These are phyloP conservation scores for Heterohyrax brucei DNA, from an alignment of 2,797 vertebrate genomes.

Conservation along the genomic window DNA sequence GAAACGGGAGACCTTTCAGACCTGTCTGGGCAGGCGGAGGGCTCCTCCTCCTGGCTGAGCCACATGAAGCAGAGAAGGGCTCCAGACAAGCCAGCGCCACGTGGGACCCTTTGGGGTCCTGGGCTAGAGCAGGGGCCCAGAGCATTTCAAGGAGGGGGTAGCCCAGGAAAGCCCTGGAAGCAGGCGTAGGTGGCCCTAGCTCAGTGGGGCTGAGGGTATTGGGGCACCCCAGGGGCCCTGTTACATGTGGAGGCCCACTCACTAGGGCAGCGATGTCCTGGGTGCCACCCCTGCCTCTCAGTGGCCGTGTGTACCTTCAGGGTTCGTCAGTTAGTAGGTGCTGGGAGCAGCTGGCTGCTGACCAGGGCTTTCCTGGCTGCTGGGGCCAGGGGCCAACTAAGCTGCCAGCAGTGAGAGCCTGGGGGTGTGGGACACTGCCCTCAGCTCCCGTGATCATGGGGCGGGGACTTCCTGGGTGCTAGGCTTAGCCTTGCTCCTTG, in stretches of 20 bases:
- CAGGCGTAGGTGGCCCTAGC: too few relatives aligned
- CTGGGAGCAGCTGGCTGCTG: too few relatives aligned
- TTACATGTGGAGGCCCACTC: fast-evolving
- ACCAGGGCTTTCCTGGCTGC: too few relatives aligned
- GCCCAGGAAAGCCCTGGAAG: neutral
- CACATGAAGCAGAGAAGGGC: too few relatives aligned
- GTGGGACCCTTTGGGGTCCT: fast-evolving
- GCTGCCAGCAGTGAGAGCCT: too few relatives aligned
- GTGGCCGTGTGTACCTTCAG: fast-evolving
- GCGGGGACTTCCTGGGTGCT: too few relatives aligned
- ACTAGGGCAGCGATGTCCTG: too few relatives aligned
- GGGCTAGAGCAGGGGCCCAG: neutral
- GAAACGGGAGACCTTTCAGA: neutral
- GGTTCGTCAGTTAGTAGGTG: fast-evolving
- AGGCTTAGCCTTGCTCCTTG: neutral
- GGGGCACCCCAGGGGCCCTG: fast-evolving
- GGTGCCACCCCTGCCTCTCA: fast-evolving
- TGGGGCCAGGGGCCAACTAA: too few relatives aligned
- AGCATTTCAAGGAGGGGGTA: neutral
- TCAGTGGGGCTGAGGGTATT: fast-evolving
- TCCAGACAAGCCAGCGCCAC: fast-evolving
- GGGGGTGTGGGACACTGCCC: too few relatives aligned
- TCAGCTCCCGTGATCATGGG: too few relatives aligned
- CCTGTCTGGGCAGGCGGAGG: neutral
- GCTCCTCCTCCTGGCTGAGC: neutral